Percentiles rank a stretch among this genome's conserved stretches.
These are phyloP conservation scores for Lasioglossum leucozonium DNA, from an alignment of 2,888 invertebrate species.

Conservation along the genomic window DNA sequence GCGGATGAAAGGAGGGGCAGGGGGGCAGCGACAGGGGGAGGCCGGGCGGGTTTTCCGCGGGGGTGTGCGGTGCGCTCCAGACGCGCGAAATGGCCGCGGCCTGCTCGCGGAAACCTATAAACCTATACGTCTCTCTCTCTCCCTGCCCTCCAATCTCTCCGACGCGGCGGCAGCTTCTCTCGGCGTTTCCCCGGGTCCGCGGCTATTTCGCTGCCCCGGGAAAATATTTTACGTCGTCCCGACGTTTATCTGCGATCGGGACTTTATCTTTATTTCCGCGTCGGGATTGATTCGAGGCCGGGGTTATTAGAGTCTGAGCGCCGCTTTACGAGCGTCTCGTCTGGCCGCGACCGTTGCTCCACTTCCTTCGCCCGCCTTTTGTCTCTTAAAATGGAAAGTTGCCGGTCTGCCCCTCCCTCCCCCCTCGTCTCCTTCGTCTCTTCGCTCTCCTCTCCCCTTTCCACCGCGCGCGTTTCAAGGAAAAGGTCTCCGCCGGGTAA, in stretches of 20 bases:
- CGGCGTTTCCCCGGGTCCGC: conserved; percentile 2
- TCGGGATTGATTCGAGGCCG: conserved; percentile 58
- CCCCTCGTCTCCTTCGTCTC: neutral
- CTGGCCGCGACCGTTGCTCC: conserved; percentile 18
- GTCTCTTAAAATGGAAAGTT: conserved; percentile 9
- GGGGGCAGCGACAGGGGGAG: conserved; percentile 16
- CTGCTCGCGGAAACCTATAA: conserved; percentile 83
- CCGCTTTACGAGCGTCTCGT: conserved; percentile 52
- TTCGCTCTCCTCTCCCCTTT: neutral
- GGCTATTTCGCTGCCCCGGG: conserved; percentile 45
- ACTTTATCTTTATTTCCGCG: conserved; percentile 63
- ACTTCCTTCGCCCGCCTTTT: neutral
- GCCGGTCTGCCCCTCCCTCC: neutral
- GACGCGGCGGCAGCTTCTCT: conserved; percentile 54
- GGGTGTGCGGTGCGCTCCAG: conserved; percentile 75
- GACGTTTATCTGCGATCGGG: conserved; percentile 64
- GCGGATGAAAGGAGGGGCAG: neutral
- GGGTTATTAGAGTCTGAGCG: conserved; percentile 52
- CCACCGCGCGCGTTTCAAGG: neutral
- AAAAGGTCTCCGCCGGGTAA: conserved; percentile 1
- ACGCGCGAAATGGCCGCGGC: conserved; percentile 75
- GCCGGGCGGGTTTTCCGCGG: conserved; percentile 27
- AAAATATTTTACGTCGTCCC: conserved; percentile 57
- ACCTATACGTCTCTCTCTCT: conserved; percentile 77
- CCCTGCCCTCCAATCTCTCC: conserved; percentile 73